Percentiles rank a stretch among this genome's conserved stretches.
phyloP scores from a whole-genome alignment of 1,140 invertebrate species.

The Dreissena rostriformis region DNA sequence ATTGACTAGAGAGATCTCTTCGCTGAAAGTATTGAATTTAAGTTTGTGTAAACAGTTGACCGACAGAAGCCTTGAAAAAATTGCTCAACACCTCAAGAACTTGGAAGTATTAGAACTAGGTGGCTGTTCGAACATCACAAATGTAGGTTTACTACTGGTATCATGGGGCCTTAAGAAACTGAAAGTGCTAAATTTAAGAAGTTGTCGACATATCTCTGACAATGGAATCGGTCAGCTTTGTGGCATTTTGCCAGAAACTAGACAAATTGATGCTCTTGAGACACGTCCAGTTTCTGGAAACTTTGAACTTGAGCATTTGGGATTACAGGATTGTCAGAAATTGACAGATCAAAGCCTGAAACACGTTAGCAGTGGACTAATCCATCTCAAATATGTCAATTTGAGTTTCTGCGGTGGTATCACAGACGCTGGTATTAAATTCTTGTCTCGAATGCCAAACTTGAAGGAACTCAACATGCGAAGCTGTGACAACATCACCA shows the following conservation, averaged over 20 bases:
- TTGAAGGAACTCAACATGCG: slow-evolving; percentile 93
- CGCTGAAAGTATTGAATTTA: slow-evolving; percentile 91
- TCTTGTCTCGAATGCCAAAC: slow-evolving; percentile 91
- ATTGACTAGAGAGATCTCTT: slow-evolving; percentile 88
- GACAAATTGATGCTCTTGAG: slow-evolving; percentile 80
- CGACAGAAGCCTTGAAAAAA: slow-evolving; percentile 90
- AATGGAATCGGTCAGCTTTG: slow-evolving; percentile 93
- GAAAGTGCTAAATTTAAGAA: slow-evolving; percentile 91
- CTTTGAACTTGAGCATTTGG: slow-evolving; percentile 90
- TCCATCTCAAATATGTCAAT: slow-evolving; percentile 92
- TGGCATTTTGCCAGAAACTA: slow-evolving; percentile 81
- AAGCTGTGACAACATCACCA: slow-evolving; percentile 96
- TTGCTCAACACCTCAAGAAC: slow-evolving; percentile 93
- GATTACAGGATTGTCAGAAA: slow-evolving; percentile 96
- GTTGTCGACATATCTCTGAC: slow-evolving; percentile 95
- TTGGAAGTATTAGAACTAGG: slow-evolving; percentile 93
- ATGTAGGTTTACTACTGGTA: slow-evolving; percentile 91
- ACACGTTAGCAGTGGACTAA: slow-evolving; percentile 90
- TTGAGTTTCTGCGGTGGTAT: slow-evolving; percentile 96
- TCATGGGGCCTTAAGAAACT: slow-evolving; percentile 93
- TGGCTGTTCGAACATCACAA: slow-evolving; percentile 95
- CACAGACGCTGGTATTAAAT: slow-evolving; percentile 94
- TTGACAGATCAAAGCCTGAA: slow-evolving; percentile 94
- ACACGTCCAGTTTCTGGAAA: slow-evolving; percentile 84
- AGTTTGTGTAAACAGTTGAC: slow-evolving; percentile 97